Evolutionary conservation across 2,113 vertebrate genomes (phyloP).

Genomic region (Phoxinus phoxinus): DNA sequence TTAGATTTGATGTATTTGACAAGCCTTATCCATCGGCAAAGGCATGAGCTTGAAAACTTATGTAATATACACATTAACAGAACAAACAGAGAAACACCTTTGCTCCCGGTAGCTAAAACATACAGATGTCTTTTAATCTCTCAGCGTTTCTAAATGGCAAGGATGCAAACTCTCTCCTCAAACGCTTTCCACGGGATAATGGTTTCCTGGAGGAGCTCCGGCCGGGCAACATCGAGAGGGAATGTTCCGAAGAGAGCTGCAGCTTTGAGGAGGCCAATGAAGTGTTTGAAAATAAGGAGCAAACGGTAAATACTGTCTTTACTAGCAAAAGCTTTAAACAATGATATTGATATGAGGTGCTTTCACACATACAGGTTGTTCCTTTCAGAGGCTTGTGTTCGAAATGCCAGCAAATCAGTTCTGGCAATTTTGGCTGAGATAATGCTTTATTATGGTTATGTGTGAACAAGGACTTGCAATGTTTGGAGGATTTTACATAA

Average conservation of each 20-base stretch:
- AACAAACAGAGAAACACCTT: conserved; percentile 24
- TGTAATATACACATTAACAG: not conserved
- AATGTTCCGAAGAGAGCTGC: conserved; percentile 87
- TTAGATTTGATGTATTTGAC: not conserved
- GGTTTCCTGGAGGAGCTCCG: conserved; percentile 86
- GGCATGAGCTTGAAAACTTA: conserved; percentile 2
- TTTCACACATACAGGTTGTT: not conserved
- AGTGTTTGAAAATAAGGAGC: conserved; percentile 87
- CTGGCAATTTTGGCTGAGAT: not conserved
- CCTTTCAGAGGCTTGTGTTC: not conserved
- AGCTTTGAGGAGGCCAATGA: conserved; percentile 90
- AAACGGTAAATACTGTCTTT: conserved; percentile 72
- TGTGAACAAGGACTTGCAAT: not conserved
- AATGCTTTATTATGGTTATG: not conserved
- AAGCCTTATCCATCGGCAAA: not conserved
- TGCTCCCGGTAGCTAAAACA: not conserved
- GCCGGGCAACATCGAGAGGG: conserved; percentile 85
- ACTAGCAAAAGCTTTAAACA: not conserved
- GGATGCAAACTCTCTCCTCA: conserved; percentile 83
- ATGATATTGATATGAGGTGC: not conserved
- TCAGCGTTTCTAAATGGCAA: conserved; percentile 82
- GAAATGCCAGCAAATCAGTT: not conserved
- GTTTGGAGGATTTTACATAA: not conserved
- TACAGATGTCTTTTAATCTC: not conserved
- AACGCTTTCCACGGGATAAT: conserved; percentile 83